A percentile compares a stretch with the other conserved stretches of the same genome.
Conservation (phyloP, 2,113 vertebrate species). For the Danionella cerebrum region DNA sequence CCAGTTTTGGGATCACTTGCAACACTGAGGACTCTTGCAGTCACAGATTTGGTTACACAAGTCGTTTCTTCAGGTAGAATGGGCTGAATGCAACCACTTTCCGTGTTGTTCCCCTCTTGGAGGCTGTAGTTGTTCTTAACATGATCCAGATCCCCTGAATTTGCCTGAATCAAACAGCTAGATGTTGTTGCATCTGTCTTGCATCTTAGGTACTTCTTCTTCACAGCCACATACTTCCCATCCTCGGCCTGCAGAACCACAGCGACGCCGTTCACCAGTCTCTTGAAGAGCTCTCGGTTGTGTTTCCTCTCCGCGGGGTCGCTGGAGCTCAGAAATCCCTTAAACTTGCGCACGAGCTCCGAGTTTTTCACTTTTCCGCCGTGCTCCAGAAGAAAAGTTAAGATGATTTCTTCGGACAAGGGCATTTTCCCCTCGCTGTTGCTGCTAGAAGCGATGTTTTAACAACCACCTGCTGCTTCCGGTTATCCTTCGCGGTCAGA, state of each 20-base stretch:
- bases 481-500: conserved; percentile 36
- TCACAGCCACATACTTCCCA: conserved; percentile 73
- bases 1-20: conserved; percentile 37
- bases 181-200: conserved; percentile 30
- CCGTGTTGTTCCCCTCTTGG: background rate
- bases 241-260: conserved; percentile 74
- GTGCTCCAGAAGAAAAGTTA: conserved; percentile 71
- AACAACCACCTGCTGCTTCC: conserved; percentile 63
- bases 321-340: conserved; percentile 59
- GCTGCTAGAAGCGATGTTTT: conserved; percentile 4
- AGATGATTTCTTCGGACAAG: conserved; percentile 69
- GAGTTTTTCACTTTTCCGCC: conserved; percentile 74
- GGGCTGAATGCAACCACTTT: background rate
- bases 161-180: conserved; percentile 16
- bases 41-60: conserved; percentile 26
- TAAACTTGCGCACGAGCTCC: conserved; percentile 73
- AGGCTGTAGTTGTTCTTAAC: conserved; percentile 47
- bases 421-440: conserved; percentile 47
- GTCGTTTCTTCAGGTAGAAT: background rate
- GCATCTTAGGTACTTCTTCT: conserved; percentile 63
- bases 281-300: conserved; percentile 76
- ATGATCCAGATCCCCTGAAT: conserved; percentile 40
- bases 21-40: conserved; percentile 48
- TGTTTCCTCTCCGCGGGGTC: conserved; percentile 64
- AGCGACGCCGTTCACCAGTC: conserved; percentile 76